A percentile compares a stretch with the other conserved stretches of the same genome.
Evolutionary conservation across 2,888 invertebrate species (phyloP).

Genomic region (Scaptomyza cyrtandrae): DNA sequence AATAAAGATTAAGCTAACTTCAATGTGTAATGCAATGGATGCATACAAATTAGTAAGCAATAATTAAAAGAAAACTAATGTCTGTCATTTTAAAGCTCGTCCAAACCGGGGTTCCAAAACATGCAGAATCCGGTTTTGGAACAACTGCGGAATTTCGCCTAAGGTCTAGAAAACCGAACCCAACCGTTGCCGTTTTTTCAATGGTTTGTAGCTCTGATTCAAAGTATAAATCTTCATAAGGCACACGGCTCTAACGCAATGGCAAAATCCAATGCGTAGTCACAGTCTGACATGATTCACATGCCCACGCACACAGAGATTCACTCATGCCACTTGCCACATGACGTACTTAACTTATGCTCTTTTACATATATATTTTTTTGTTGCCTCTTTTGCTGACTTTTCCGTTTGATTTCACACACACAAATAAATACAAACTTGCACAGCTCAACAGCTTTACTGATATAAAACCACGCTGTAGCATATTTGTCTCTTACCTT

Average conservation of each 20-base stretch:
- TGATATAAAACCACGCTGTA: slow-evolving; percentile 46
- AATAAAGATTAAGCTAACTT: too few relatives aligned
- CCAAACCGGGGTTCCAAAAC: too few relatives aligned
- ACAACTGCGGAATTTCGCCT: too few relatives aligned
- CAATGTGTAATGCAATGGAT: too few relatives aligned
- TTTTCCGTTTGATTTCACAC: slow-evolving; percentile 73
- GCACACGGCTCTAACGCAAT: slow-evolving; percentile 17
- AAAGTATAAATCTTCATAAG: slow-evolving; percentile 77
- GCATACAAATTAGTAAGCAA: too few relatives aligned
- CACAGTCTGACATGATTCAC: slow-evolving; percentile 23
- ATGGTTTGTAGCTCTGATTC: slow-evolving; percentile 4
- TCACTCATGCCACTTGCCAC: slow-evolving; percentile 39
- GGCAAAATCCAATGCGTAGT: slow-evolving; percentile 2
- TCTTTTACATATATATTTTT: slow-evolving; percentile 50
- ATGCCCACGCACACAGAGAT: slow-evolving; percentile 20
- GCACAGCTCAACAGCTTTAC: slow-evolving; percentile 51
- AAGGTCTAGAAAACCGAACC: too few relatives aligned
- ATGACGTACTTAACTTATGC: slow-evolving; percentile 70
- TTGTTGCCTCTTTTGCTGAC: slow-evolving; percentile 54
- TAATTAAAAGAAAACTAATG: too few relatives aligned
- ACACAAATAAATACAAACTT: slow-evolving; percentile 18
- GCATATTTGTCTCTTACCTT: slow-evolving; percentile 73
- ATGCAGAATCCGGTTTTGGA: too few relatives aligned
- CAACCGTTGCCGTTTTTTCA: too few relatives aligned
- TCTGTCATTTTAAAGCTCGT: too few relatives aligned